A percentile compares a stretch with the other conserved stretches of the same genome.
Evolutionary conservation across 1,140 invertebrate species (phyloP).

Genomic region (Atopsyche davidsoni): DNA sequence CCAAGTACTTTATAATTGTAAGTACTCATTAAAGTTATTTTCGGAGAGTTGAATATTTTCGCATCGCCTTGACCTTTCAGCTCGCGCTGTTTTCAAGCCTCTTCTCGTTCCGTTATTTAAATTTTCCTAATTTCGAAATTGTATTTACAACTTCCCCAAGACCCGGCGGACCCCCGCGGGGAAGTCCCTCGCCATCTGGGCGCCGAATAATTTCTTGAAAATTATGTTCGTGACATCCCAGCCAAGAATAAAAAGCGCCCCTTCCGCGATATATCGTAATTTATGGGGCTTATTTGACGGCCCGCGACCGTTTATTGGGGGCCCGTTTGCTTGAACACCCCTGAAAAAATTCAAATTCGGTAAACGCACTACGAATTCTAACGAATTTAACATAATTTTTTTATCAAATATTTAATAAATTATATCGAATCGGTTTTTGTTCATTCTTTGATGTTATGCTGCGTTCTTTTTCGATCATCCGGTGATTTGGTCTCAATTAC

Average conservation of each 20-base stretch:
- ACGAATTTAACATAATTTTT: not conserved
- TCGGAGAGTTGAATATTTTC: too few species aligned
- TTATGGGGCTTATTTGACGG: slow-evolving; percentile 27
- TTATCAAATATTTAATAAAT: not conserved
- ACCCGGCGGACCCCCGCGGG: too few species aligned
- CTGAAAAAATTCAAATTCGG: not conserved
- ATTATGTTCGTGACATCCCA: slow-evolving; percentile 26
- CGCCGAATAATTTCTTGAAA: slow-evolving; percentile 28
- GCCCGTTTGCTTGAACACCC: not conserved
- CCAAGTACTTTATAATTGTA: too few species aligned
- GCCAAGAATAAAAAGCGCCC: slow-evolving; percentile 25
- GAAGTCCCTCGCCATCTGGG: slow-evolving; percentile 28
- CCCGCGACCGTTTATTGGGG: not conserved
- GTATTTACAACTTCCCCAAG: too few species aligned
- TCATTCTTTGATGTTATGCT: not conserved
- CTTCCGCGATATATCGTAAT: slow-evolving; percentile 20
- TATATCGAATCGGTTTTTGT: too few species aligned
- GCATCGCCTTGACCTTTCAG: too few species aligned
- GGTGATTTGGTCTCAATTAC: not conserved
- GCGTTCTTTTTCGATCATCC: not conserved
- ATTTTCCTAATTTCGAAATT: too few species aligned
- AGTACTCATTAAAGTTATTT: too few species aligned
- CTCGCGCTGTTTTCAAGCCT: too few species aligned
- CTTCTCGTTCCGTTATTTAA: too few species aligned
- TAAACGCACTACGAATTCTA: not conserved